Base-by-base conservation (phyloP, 2,113 vertebrate species). In the Takifugu bimaculatus region DNA sequence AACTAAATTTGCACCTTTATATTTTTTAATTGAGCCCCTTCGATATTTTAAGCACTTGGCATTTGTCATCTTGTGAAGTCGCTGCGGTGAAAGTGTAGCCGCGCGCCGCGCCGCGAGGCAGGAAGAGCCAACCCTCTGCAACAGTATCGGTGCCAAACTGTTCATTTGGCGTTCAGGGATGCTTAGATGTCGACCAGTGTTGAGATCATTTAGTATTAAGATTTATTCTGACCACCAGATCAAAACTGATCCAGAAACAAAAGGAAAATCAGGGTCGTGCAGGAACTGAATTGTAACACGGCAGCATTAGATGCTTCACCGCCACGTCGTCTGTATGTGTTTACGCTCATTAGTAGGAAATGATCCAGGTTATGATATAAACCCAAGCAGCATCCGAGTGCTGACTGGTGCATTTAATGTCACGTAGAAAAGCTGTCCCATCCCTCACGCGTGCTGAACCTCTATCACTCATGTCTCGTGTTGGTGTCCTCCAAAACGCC, bases 271-370 rank as follows among this genome's bases (percentile, higher is more conserved):
- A 32, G 29, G 29, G 29, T 32, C 7, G 29, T 6, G 7, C 7
- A 32, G 5, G 29, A 4, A 32, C 29, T 32, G 29, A 32, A 32
- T 32, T 4, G 29, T 32, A 32, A 32, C 3, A 32, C 2, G 29
- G 29, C 29, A 32, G 1, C 7, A 32, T 6, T 32, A 32, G 57
- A 42, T 3, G 60, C 54, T 27, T 47, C 13, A 11, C 63, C 42
- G 5, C 32, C 26, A 27, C 28, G 32, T 35, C 44, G 49, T 65
- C 20, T 51, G 55, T 27, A 20, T 58, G 28, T 51, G 32, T 48
- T 58, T 63, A 13, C 66, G 74, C 71, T 72, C 60, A 62, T 63
- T 51, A 50, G 67, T 68, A 72, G 69, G 68, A 69, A 72, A 26
- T 32, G 26, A 67, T 53, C 60, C 60, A 70, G 56, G 57, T 74